phyloP scores from a whole-genome alignment of 1,140 invertebrate species.

The Diabrotica undecimpunctata region DNA sequence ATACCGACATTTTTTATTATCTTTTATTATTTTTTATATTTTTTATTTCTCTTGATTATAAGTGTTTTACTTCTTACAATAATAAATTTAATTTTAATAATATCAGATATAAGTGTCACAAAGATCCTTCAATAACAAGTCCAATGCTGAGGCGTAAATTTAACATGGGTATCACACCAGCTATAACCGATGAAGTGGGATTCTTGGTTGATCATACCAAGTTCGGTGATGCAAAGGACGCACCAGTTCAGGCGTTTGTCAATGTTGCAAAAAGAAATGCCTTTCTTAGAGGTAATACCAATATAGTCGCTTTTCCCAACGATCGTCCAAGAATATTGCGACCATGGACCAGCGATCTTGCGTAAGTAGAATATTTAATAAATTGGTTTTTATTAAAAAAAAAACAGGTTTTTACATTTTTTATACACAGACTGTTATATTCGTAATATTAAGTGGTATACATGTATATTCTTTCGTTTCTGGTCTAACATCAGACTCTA shows the following conservation, averaged over 20 bases:
- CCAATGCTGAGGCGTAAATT: constrained; percentile 21
- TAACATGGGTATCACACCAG: constrained; percentile 30
- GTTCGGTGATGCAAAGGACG: constrained; percentile 27
- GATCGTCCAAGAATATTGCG: constrained; percentile 28
- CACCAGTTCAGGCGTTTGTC: constrained; percentile 24
- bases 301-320: constrained; percentile 37
- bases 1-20: no score
- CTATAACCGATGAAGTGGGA: constrained; percentile 32
- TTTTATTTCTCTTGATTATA: not conserved
- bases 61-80: no score
- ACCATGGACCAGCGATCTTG: constrained; percentile 27
- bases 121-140: not conserved
- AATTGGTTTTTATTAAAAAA: no score
- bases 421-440: no score
- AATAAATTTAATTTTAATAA: no score
- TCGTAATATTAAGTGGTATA: no score
- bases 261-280: constrained; percentile 10
- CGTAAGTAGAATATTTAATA: constrained; percentile 22
- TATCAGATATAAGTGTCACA: not conserved
- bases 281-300: constrained; percentile 24
- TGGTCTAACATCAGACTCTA: no score
- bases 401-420: no score
- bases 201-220: constrained; percentile 29
- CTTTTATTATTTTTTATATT: not conserved
- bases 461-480: no score